Evolutionary conservation across 2,888 invertebrate species (phyloP).

Genomic region (Tribolium freemani): DNA sequence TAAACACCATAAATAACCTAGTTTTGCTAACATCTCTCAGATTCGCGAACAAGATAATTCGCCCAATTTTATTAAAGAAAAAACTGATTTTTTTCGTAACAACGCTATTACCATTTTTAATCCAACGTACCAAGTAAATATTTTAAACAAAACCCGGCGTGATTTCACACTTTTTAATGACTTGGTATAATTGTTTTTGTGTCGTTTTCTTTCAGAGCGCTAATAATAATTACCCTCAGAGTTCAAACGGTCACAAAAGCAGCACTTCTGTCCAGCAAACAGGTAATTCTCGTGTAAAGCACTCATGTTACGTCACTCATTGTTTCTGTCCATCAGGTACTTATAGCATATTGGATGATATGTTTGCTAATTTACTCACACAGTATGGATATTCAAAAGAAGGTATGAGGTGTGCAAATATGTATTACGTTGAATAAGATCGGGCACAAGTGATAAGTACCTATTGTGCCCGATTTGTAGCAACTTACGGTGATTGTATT

Average conservation of each 20-base stretch:
- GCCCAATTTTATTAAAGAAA: too few relatives aligned
- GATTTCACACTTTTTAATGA: too few relatives aligned
- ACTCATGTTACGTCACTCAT: neutral
- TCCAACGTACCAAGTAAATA: too few relatives aligned
- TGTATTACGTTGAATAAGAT: slow-evolving; percentile 41
- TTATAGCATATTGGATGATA: slow-evolving; percentile 61
- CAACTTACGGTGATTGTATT: neutral
- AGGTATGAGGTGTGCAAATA: slow-evolving; percentile 59
- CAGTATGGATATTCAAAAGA: slow-evolving; percentile 60
- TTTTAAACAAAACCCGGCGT: too few relatives aligned
- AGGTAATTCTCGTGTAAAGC: slow-evolving; percentile 48
- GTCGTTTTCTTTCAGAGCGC: slow-evolving; percentile 51
- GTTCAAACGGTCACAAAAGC: slow-evolving; percentile 55
- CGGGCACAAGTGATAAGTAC: slow-evolving; percentile 30
- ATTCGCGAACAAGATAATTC: too few relatives aligned
- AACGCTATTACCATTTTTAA: too few relatives aligned
- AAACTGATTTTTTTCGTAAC: too few relatives aligned
- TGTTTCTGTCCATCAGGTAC: slow-evolving; percentile 50
- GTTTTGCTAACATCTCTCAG: too few relatives aligned
- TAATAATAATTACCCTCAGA: slow-evolving; percentile 58
- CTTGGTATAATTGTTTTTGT: neutral
- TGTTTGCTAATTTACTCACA: slow-evolving; percentile 61
- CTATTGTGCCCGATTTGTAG: slow-evolving; percentile 25
- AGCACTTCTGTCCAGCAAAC: slow-evolving; percentile 50
- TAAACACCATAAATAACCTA: too few relatives aligned